Evolutionary conservation across 2,113 vertebrate genomes (phyloP).

Genomic region (Mohoua ochrocephala): DNA sequence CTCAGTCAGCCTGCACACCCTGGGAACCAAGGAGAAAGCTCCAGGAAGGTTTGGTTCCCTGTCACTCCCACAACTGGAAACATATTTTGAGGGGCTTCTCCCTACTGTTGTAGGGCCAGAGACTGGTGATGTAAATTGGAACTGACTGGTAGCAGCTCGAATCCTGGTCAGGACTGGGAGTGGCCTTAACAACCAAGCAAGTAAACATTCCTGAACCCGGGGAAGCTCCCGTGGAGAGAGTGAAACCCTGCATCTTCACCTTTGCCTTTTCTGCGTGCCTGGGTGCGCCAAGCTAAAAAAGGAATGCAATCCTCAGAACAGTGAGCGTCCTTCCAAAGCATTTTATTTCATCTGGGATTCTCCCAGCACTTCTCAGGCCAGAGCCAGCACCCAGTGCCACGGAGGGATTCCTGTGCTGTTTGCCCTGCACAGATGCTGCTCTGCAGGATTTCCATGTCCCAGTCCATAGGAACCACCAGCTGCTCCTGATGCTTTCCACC

Average conservation of each 20-base stretch:
- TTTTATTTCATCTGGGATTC: neutral
- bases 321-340: neutral
- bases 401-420: neutral
- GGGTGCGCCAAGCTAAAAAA: neutral
- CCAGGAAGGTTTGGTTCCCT: neutral
- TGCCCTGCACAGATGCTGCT: neutral
- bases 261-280: neutral
- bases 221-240: neutral
- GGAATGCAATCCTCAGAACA: neutral
- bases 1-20: neutral
- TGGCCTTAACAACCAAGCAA: neutral
- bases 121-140: neutral
- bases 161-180: neutral
- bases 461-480: neutral
- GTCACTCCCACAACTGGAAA: neutral
- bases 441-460: neutral
- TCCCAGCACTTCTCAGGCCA: neutral
- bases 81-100: neutral
- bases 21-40: neutral
- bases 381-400: neutral
- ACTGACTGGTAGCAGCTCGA: neutral
- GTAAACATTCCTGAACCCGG: neutral
- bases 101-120: neutral
- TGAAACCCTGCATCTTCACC: neutral
- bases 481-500: neutral